phyloP scores from a whole-genome alignment of 2,113 vertebrate species.

The Carlito syrichta region DNA sequence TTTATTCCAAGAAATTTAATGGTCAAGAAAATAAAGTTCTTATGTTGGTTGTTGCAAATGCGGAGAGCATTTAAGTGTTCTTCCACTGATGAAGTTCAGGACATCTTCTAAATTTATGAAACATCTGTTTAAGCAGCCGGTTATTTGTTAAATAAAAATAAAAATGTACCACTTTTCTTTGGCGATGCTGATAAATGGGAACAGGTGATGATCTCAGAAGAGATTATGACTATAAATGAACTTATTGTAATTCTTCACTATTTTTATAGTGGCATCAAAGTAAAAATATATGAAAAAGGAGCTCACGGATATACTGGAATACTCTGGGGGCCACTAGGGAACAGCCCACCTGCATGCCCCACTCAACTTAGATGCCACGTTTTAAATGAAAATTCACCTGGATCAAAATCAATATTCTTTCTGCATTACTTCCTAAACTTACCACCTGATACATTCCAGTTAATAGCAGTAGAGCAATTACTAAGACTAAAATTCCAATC shows the following conservation, averaged over 20 bases:
- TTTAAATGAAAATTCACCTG: not conserved
- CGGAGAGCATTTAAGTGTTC: constrained; percentile 27
- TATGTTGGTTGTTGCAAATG: not conserved
- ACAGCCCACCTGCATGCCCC: not conserved
- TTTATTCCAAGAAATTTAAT: not conserved
- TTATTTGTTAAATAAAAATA: constrained; percentile 68
- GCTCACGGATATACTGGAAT: not conserved
- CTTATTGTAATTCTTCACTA: constrained; percentile 39
- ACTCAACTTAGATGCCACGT: not conserved
- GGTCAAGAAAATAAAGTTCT: constrained; percentile 17
- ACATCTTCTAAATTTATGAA: constrained; percentile 57
- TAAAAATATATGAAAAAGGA: constrained; percentile 23
- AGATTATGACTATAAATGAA: constrained; percentile 56
- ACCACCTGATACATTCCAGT: not conserved
- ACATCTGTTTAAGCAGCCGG: constrained; percentile 70
- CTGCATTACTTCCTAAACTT: not conserved
- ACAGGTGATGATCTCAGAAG: constrained; percentile 58
- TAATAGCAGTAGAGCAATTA: not conserved
- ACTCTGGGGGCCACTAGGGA: not conserved
- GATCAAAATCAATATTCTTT: not conserved
- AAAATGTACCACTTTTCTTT: constrained; percentile 61
- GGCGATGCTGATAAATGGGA: constrained; percentile 60
- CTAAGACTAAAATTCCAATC: not conserved
- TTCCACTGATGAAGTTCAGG: constrained; percentile 16
- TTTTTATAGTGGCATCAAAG: constrained; percentile 42